phyloP scores from a whole-genome alignment of 2,888 invertebrate species.

The Myopa tessellatipennis region DNA sequence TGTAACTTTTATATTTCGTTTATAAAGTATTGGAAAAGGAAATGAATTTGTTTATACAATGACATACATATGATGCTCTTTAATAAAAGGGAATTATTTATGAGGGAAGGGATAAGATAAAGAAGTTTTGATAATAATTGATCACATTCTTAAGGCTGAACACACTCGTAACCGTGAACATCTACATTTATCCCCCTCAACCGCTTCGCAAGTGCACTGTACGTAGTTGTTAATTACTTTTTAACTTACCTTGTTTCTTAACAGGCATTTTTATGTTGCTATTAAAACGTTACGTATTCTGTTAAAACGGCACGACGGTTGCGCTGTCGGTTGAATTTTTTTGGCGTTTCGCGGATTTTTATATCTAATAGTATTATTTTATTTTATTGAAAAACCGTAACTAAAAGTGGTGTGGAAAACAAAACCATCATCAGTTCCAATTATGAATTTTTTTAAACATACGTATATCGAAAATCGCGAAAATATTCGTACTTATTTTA shows the following conservation, averaged over 20 bases:
- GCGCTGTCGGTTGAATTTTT: background rate
- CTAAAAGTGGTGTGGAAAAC: background rate
- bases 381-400: background rate
- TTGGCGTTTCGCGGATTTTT: constrained; percentile 1
- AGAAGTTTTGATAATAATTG: too few relatives aligned
- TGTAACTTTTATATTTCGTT: too few relatives aligned
- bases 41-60: background rate
- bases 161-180: too few relatives aligned
- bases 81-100: background rate
- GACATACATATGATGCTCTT: background rate
- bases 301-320: background rate
- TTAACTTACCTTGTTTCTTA: constrained; percentile 44
- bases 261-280: constrained; percentile 41
- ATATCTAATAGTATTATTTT: background rate
- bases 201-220: too few relatives aligned
- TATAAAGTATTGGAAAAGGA: too few relatives aligned
- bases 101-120: background rate
- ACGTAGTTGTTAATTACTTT: too few relatives aligned
- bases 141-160: too few relatives aligned
- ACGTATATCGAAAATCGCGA: too few relatives aligned
- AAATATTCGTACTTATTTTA: too few relatives aligned
- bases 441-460: background rate
- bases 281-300: background rate
- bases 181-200: too few relatives aligned
- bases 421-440: background rate